Evolutionary conservation across 2,113 vertebrate genomes (phyloP).

Genomic region (Carollia perspicillata): DNA sequence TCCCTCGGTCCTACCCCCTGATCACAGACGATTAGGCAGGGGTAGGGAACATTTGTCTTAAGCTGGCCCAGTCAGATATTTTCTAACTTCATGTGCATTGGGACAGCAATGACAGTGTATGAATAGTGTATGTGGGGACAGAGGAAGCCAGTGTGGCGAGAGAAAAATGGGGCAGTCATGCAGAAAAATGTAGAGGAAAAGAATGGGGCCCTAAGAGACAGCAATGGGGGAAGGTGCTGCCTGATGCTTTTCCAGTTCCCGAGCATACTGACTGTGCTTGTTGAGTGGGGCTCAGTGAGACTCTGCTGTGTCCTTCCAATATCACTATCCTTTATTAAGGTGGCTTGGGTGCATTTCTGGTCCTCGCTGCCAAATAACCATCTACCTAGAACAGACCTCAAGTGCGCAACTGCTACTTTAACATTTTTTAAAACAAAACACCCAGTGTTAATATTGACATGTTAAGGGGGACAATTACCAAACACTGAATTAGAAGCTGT

Average conservation of each 20-base stretch:
- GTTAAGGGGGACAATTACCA: neutral
- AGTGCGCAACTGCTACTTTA: neutral
- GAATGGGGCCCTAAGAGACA: neutral
- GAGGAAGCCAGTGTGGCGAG: neutral
- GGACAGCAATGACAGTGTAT: neutral
- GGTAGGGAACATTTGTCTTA: neutral
- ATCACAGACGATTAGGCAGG: neutral
- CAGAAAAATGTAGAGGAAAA: neutral
- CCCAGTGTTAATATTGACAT: neutral
- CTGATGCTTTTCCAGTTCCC: neutral
- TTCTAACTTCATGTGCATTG: neutral
- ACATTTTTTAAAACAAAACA: neutral
- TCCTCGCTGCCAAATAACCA: neutral
- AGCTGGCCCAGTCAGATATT: neutral
- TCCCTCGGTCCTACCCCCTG: neutral
- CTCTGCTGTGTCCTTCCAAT: neutral
- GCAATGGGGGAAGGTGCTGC: neutral
- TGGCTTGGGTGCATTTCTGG: neutral
- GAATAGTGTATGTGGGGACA: neutral
- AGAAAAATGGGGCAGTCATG: neutral
- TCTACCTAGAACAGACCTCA: neutral
- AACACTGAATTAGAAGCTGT: neutral
- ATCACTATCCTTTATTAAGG: neutral
- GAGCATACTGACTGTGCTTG: neutral
- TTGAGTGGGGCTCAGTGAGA: neutral